Conservation (phyloP, 2,888 invertebrate species). For the Nasonovia ribisnigri region DNA sequence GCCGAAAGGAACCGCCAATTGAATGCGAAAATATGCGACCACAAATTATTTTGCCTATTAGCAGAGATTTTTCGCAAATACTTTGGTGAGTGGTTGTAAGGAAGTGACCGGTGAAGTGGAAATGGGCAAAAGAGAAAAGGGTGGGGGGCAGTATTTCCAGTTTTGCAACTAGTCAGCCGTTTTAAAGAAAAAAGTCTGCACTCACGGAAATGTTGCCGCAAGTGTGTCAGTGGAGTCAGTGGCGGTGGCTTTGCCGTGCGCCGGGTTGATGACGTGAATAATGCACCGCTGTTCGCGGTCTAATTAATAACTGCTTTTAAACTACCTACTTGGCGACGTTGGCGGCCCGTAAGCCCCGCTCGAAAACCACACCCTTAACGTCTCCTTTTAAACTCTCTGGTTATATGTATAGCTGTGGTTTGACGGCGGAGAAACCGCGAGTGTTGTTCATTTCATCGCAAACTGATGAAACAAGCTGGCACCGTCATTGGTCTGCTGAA, state of each 20-base stretch:
- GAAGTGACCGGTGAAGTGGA: not conserved
- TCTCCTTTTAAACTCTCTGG: conserved; percentile 23
- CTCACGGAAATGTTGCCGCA: not conserved
- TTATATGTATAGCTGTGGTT: not conserved
- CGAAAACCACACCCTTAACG: conserved; percentile 49
- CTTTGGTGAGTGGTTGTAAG: not conserved
- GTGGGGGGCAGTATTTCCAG: not conserved
- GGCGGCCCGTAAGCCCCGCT: conserved; percentile 21
- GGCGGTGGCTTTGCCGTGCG: not conserved
- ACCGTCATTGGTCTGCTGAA: not conserved
- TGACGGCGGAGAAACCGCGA: not conserved
- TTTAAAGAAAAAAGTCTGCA: not conserved
- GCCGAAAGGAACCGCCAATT: not conserved
- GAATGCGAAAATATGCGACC: not conserved
- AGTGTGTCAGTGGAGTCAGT: not conserved
- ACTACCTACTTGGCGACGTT: conserved; percentile 42
- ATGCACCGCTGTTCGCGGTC: conserved; percentile 32
- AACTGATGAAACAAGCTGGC: not conserved
- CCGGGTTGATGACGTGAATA: conserved; percentile 41
- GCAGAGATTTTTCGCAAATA: not conserved
- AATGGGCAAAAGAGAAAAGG: not conserved
- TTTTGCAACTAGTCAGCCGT: not conserved
- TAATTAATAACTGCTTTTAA: conserved; percentile 63
- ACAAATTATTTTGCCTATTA: not conserved
- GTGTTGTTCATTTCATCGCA: not conserved